phyloP scores from a whole-genome alignment of 2,113 vertebrate genomes.

The Porphyrio hochstetteri region DNA sequence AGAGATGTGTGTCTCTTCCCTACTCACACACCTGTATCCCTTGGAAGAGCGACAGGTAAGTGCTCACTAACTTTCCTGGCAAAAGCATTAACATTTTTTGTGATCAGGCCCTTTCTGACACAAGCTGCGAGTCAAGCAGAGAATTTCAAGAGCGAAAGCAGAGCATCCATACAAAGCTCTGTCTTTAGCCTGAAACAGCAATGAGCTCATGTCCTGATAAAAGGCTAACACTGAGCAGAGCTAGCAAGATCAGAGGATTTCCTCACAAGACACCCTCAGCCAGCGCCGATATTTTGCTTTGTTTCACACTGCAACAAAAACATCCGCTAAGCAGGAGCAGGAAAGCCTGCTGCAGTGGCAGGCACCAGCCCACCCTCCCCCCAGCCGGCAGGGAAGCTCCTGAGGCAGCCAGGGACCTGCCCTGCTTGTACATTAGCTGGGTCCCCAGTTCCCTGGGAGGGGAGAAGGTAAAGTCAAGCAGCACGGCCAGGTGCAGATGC shows the following conservation, averaged over 20 bases:
- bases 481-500: not conserved
- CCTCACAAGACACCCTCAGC: not conserved
- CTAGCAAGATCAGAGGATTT: conserved; percentile 55
- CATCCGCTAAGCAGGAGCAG: not conserved
- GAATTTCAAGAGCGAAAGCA: conserved; percentile 19
- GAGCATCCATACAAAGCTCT: conserved; percentile 34
- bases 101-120: conserved; percentile 46
- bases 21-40: conserved; percentile 2
- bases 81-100: conserved; percentile 40
- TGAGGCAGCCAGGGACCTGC: not conserved
- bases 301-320: not conserved
- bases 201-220: conserved; percentile 26
- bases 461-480: not conserved
- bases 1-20: not conserved
- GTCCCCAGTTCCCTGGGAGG: not conserved
- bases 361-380: not conserved
- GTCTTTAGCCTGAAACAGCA: conserved; percentile 35
- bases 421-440: not conserved
- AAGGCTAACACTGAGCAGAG: conserved; percentile 42
- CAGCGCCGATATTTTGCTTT: not conserved
- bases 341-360: not conserved
- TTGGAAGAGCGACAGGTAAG: not conserved
- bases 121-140: conserved; percentile 9
- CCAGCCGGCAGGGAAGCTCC: not conserved
- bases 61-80: conserved; percentile 35